Evolutionary conservation across 2,888 invertebrate species (phyloP), one percentile per base, ranked within the genome.

Genomic region (Fissipunctia ypsillon): DNA sequence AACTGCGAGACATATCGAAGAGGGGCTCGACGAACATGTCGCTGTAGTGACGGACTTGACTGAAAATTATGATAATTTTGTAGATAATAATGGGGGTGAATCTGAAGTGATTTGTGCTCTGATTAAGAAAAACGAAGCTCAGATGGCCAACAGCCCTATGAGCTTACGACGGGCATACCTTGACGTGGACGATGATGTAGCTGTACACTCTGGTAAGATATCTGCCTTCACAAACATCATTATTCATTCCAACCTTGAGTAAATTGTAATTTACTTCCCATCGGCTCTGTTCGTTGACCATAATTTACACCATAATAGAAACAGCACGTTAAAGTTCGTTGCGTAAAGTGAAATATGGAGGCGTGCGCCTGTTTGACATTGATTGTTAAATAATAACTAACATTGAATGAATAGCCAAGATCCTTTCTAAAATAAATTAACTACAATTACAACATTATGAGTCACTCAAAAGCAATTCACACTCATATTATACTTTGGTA

Each of bases 121-220:
- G 83, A 97, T 95, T 84, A 96, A 92, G 88, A 96, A 93, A 86
- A 92, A 94, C 83, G 96, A 95, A 89, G 95, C 93, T 80, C 93
- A 94, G 87, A 91, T 93, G 80, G 93, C 94, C 6, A 95, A 92
- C 84, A 96, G 94, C 89, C 95, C 94, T 68, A 88, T 94, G 73
- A 97, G 96, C 93, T 91, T 94, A 81, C 92, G 96, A 22, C 93
- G 96, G 57, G 94, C 93, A 80, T 96, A 95, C 81, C 94, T 96
- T 84, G 97, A 97, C 87, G 97, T 96, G 22, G 97, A 97, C 86
- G 97, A 97, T 88, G 97, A 97, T 85, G 97, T 97, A 80, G 97
- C 97, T 81, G 96, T 97, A 88, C 98, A 97, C 96, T 98, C 98
- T 89, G 98, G 98, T 98, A 97, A 96, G 95, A 78, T 76, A 85